These are phyloP conservation scores for Aurelia aurita DNA, from an alignment of 30 jellyfish, hydroid and myxozoan species.

Conservation along the genomic window DNA sequence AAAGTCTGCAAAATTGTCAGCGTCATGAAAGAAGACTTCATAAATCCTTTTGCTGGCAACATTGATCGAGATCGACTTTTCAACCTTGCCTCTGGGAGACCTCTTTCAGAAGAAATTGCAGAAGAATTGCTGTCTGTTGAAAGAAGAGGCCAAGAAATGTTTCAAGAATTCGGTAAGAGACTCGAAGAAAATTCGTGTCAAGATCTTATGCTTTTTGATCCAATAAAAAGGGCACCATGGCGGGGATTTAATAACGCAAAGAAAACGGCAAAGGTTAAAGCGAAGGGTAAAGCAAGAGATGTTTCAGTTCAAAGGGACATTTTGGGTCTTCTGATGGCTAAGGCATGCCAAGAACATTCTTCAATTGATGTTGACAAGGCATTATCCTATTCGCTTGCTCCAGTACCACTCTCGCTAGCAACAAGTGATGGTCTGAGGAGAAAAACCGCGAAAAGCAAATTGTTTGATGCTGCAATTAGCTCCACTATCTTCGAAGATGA, in stretches of 20 bases:
- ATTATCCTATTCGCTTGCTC: background rate
- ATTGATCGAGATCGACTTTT: too few species aligned
- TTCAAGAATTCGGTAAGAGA: slow-evolving; percentile 11
- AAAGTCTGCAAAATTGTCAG: too few species aligned
- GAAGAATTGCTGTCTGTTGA: too few species aligned
- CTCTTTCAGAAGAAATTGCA: too few species aligned
- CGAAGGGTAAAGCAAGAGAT: slow-evolving; percentile 14
- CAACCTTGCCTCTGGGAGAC: too few species aligned
- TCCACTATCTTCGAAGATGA: background rate
- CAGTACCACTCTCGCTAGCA: background rate
- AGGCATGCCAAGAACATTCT: slow-evolving; percentile 9
- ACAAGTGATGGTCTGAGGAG: background rate
- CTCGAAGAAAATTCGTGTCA: slow-evolving; percentile 2
- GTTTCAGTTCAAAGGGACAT: slow-evolving; percentile 11
- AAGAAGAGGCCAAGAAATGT: slow-evolving; percentile 13
- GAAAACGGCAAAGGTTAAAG: background rate
- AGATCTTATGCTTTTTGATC: background rate
- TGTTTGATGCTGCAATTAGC: background rate
- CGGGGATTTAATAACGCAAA: background rate
- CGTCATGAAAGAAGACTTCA: too few species aligned
- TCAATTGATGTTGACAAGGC: slow-evolving; percentile 2
- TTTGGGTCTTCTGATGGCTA: slow-evolving; percentile 11
- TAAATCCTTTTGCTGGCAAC: too few species aligned
- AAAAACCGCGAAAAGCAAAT: background rate
- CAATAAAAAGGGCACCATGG: slow-evolving; percentile 29